Evolutionary conservation across 1,140 invertebrate genomes (phyloP), one percentile per base, ranked within the genome.

Genomic region (Stenopsyche tienmushanensis): DNA sequence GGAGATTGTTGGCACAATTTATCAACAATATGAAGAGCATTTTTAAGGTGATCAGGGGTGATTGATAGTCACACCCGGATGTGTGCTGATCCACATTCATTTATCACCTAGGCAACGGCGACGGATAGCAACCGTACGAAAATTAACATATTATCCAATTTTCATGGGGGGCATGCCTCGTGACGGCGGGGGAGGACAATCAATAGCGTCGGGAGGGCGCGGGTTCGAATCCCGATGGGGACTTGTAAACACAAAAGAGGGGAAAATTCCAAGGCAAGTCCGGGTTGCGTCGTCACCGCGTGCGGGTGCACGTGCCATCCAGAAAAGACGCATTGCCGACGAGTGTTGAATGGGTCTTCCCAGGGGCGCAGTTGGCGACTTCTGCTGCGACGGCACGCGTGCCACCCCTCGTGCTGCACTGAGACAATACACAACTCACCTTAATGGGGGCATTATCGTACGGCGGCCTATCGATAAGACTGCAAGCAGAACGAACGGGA

Each of bases 91-190:
- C n/a, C 29, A 13, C 29, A 13, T 34, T 13, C 29, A 34, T 34
- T 34, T 13, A 34, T 34, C 29, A 34, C 13, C 13, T 13, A 5
- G 5, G 29, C 5, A 34, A 7, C 13, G 29, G 29, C 5, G 5
- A 5, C 29, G 5, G 5, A 13, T 13, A 13, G 29, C 29, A 49
- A 49, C 24, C 52, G 20, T n/a, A 17, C 18, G 13, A 10, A 57
- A 54, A 57, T 57, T 57, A 57, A 42, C 54, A 57, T 57, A 57
- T 57, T 57, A 57, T 57, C 54, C 34, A 57, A 42, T 57, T 53
- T 57, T 42, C 15, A 18, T 29, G 29, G 29, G 29, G 29, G 13
- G 29, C 5, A 34, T 13, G 25, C 18, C 26, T 29, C 25, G 39
- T 10, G 15, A 20, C 47, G 21, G 17, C 52, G 13, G 9, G 52